phyloP scores from a whole-genome alignment of 2,113 vertebrate genomes.

The Desmodus rotundus region DNA sequence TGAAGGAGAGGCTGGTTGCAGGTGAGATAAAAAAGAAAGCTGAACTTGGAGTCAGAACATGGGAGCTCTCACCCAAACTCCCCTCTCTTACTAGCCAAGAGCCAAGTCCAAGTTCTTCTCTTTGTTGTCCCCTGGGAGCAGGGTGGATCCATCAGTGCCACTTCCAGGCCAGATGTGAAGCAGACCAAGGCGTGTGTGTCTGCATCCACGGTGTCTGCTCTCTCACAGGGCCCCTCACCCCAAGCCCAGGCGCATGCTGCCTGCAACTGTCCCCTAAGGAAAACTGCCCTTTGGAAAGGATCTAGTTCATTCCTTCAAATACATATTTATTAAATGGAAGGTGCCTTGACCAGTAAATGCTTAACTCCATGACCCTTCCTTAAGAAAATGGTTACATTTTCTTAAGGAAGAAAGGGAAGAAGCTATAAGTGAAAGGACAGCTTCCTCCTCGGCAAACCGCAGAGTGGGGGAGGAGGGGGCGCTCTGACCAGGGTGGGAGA shows the following conservation, averaged over 20 bases:
- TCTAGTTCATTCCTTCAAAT: background rate
- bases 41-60: background rate
- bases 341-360: background rate
- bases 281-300: background rate
- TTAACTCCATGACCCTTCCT: background rate
- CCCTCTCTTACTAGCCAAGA: background rate
- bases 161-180: background rate
- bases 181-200: fast-evolving
- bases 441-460: background rate
- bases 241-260: background rate
- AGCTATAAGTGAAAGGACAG: background rate
- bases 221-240: fast-evolving
- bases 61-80: background rate
- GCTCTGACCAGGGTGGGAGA: background rate
- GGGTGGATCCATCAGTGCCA: too few relatives aligned
- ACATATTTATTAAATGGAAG: background rate
- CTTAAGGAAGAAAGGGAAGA: background rate
- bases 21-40: background rate
- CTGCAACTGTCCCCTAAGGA: background rate
- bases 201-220: too few relatives aligned
- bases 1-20: background rate
- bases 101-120: background rate
- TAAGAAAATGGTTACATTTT: too few relatives aligned
- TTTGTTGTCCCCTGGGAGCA: background rate
- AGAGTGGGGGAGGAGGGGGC: too few relatives aligned